phyloP scores from a whole-genome alignment of 2,797 vertebrate genomes.

The Sphaeramia orbicularis region DNA sequence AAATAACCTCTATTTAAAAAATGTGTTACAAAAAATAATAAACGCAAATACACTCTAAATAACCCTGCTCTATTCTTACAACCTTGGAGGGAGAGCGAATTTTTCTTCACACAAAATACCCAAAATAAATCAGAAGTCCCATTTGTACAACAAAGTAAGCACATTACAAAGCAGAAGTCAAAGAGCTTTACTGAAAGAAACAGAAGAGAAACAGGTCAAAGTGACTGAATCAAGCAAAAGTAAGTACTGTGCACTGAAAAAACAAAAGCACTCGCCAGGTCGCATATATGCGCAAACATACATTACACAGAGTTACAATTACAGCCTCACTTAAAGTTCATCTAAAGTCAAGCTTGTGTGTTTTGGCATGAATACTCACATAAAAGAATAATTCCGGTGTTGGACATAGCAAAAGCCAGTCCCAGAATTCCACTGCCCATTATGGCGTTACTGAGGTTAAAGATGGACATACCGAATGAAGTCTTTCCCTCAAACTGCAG shows the following conservation, averaged over 20 bases:
- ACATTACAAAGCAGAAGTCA: background rate
- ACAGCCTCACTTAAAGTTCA: background rate
- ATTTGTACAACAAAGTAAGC: background rate
- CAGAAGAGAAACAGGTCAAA: no score
- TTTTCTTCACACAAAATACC: slow-evolving; percentile 12
- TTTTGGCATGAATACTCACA: slow-evolving; percentile 83
- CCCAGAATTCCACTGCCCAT: slow-evolving; percentile 92
- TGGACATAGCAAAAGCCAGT: slow-evolving; percentile 90
- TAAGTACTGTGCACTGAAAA: background rate
- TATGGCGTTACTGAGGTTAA: slow-evolving; percentile 92
- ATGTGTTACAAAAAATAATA: slow-evolving; percentile 1
- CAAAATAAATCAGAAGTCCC: slow-evolving; percentile 19
- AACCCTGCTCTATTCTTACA: slow-evolving; percentile 11
- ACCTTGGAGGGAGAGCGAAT: background rate
- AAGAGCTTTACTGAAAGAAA: no score
- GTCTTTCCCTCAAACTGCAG: slow-evolving; percentile 91
- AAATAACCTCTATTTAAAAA: slow-evolving; percentile 18
- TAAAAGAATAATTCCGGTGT: slow-evolving; percentile 89
- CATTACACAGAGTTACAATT: slow-evolving; percentile 6
- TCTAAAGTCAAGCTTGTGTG: background rate
- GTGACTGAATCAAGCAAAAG: no score
- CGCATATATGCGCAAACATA: background rate
- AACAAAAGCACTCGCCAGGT: background rate
- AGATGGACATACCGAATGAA: slow-evolving; percentile 91
- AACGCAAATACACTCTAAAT: slow-evolving; percentile 21